Evolutionary conservation across 2,888 invertebrate genomes (phyloP).

Genomic region (Micropterix aruncella): DNA sequence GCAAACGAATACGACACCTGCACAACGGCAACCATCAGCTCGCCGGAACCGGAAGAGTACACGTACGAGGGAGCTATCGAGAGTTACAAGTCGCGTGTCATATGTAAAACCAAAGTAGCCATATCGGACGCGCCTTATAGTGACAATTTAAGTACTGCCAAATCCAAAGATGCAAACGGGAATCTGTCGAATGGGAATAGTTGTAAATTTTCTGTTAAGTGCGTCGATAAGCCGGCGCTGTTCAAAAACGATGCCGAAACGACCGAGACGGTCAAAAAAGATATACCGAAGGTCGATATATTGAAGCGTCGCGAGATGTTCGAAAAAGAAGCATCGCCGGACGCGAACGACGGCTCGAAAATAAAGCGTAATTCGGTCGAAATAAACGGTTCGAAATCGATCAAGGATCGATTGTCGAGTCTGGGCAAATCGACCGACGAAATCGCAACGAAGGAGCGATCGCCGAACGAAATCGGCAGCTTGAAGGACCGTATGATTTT

Average conservation of each 20-base stretch:
- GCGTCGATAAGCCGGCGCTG: slow-evolving; percentile 45
- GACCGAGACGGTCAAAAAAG: slow-evolving; percentile 33
- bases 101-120: slow-evolving; percentile 40
- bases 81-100: slow-evolving; percentile 68
- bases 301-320: slow-evolving; percentile 72
- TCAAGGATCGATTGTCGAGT: slow-evolving; percentile 56
- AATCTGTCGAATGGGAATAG: slow-evolving; percentile 23
- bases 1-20: slow-evolving; percentile 52
- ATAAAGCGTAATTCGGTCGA: slow-evolving; percentile 44
- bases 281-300: slow-evolving; percentile 68
- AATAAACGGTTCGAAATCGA: slow-evolving; percentile 49
- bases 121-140: slow-evolving; percentile 20
- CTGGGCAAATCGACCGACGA: slow-evolving; percentile 53
- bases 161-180: slow-evolving; percentile 30
- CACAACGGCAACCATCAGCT: slow-evolving; percentile 51
- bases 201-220: slow-evolving; percentile 33
- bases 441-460: slow-evolving; percentile 30
- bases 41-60: slow-evolving; percentile 64
- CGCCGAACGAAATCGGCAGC: slow-evolving; percentile 46
- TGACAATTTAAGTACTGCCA: slow-evolving; percentile 28
- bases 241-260: slow-evolving; percentile 39
- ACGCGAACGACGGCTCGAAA: slow-evolving; percentile 24
- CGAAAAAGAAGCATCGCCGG: slow-evolving; percentile 50
- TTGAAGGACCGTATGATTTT: slow-evolving; percentile 48
- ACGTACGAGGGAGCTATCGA: slow-evolving; percentile 81